These are phyloP conservation scores for Cylloceria caligata DNA, from an alignment of 2,888 invertebrate species.

Conservation along the genomic window DNA sequence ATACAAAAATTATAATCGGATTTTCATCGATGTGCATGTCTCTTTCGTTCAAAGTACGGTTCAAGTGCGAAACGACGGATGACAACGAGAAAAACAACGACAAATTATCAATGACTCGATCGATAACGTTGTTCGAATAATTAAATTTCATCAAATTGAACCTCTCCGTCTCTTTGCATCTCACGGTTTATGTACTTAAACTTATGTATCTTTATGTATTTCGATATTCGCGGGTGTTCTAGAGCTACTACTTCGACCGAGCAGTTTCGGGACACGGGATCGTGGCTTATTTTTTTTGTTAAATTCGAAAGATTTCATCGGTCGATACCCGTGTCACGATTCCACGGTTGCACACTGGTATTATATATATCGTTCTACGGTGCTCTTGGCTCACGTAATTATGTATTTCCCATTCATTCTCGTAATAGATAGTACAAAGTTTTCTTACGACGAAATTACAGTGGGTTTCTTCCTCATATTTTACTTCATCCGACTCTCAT, in stretches of 20 bases:
- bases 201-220: conserved; percentile 52
- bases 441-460: conserved; percentile 72
- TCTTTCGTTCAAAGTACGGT: not conserved
- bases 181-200: conserved; percentile 50
- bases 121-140: not conserved
- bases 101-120: not conserved
- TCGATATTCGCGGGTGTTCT: conserved; percentile 54
- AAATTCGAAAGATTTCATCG: conserved; percentile 6
- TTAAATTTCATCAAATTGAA: not conserved
- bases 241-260: conserved; percentile 61
- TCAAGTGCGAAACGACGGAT: not conserved
- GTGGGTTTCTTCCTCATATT: conserved; percentile 60
- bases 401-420: conserved; percentile 29
- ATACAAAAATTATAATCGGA: not conserved
- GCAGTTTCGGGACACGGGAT: conserved; percentile 59
- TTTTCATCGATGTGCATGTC: not conserved
- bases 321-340: conserved; percentile 49
- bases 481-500: conserved; percentile 48
- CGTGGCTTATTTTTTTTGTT: conserved; percentile 46
- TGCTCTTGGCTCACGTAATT: conserved; percentile 59
- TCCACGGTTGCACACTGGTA: conserved; percentile 55
- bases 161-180: conserved; percentile 1
- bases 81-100: not conserved
- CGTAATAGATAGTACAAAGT: conserved; percentile 39
- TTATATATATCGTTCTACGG: conserved; percentile 69